phyloP scores from a whole-genome alignment of 2,113 vertebrate genomes.

The Clinocottus analis region DNA sequence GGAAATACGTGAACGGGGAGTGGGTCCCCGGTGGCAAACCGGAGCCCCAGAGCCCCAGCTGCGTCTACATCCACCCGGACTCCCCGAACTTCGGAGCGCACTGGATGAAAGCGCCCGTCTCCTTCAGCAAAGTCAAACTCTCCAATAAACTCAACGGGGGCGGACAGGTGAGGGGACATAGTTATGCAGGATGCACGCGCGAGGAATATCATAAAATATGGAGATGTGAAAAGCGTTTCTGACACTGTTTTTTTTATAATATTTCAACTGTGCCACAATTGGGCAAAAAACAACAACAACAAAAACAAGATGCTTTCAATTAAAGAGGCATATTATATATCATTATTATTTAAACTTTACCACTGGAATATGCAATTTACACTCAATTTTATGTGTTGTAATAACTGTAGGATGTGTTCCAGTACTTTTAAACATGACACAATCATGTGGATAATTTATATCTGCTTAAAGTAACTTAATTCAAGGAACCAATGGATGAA shows the following conservation, averaged over 20 bases:
- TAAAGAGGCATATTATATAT: background rate
- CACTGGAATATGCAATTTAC: background rate
- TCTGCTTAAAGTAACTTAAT: background rate
- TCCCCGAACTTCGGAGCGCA: constrained; percentile 88
- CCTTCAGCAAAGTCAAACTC: constrained; percentile 88
- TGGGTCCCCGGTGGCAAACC: constrained; percentile 87
- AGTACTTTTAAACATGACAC: background rate
- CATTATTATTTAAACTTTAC: background rate
- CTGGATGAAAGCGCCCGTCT: constrained; percentile 87
- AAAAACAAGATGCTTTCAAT: background rate
- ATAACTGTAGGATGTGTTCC: background rate
- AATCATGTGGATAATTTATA: background rate
- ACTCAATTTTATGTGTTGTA: background rate
- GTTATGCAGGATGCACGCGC: background rate
- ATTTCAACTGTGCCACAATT: background rate
- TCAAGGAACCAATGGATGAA: background rate
- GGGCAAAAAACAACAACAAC: too few species aligned
- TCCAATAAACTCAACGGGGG: constrained; percentile 88
- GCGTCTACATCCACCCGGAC: constrained; percentile 89
- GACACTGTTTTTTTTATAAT: background rate
- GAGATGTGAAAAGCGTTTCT: background rate
- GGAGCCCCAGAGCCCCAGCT: constrained; percentile 86
- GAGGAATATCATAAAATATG: too few species aligned
- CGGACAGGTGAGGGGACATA: constrained; percentile 84
- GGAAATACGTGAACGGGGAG: constrained; percentile 88